phyloP scores from a whole-genome alignment of 2,888 invertebrate species.

The Norana najaformis region DNA sequence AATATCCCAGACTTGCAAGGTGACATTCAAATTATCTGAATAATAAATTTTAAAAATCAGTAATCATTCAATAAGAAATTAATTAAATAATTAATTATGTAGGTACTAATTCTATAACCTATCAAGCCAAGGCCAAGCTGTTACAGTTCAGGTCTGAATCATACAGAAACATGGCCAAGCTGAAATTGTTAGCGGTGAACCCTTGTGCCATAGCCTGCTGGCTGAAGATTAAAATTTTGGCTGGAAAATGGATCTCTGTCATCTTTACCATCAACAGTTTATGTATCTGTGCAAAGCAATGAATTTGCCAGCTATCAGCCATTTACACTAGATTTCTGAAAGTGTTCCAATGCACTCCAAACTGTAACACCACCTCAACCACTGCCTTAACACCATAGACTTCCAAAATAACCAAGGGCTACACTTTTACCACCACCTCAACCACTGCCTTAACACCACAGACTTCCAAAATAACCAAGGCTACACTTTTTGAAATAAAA shows the following conservation, averaged over 20 bases:
- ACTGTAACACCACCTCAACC: background rate
- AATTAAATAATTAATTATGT: no score
- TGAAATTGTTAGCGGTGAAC: background rate
- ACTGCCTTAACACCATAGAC: background rate
- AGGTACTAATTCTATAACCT: background rate
- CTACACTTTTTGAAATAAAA: background rate
- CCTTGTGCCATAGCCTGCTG: no score
- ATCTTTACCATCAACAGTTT: background rate
- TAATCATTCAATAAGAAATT: background rate
- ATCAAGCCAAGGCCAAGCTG: background rate
- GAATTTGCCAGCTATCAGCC: background rate
- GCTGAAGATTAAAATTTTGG: background rate
- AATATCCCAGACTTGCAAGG: slow-evolving; percentile 81
- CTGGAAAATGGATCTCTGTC: background rate
- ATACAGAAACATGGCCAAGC: background rate
- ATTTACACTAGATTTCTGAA: background rate
- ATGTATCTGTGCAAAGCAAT: background rate
- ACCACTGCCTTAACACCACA: background rate
- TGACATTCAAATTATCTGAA: slow-evolving; percentile 68
- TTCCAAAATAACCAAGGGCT: background rate
- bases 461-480: background rate
- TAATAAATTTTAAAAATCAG: background rate
- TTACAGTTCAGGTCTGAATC: background rate
- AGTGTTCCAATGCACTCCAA: no score
- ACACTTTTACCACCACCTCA: background rate